Conservation (phyloP, 1,140 invertebrate species). For the Ceratina calcarata region DNA sequence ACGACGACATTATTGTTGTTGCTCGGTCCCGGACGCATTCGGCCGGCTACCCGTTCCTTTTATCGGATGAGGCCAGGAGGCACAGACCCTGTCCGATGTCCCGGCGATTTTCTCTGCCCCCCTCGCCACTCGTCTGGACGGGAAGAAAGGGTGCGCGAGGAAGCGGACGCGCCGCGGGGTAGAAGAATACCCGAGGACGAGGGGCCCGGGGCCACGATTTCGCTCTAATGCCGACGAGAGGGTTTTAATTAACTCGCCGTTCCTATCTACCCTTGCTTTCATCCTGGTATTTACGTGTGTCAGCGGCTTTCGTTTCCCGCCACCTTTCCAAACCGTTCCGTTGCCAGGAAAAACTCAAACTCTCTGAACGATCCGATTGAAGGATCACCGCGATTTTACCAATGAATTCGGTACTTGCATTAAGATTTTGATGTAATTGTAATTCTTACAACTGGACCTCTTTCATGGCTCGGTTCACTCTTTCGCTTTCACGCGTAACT, state of each 20-base stretch:
- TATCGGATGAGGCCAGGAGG: slow-evolving; percentile 71
- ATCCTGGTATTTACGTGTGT: slow-evolving; percentile 69
- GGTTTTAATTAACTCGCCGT: slow-evolving; percentile 68
- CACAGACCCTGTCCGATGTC: slow-evolving; percentile 40
- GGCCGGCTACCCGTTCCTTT: slow-evolving; percentile 69
- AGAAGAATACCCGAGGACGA: slow-evolving; percentile 9
- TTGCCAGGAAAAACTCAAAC: slow-evolving; percentile 26
- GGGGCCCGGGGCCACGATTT: slow-evolving; percentile 56
- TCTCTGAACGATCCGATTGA: neutral
- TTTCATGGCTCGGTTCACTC: no score
- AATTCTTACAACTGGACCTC: no score
- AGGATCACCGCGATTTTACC: no score
- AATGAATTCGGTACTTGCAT: no score
- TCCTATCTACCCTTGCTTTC: slow-evolving; percentile 57
- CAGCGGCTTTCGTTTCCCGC: slow-evolving; percentile 57
- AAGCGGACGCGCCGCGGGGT: neutral
- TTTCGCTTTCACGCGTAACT: no score
- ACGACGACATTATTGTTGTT: slow-evolving; percentile 74
- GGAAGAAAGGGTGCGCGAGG: slow-evolving; percentile 42
- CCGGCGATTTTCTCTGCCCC: slow-evolving; percentile 53
- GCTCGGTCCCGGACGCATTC: slow-evolving; percentile 63
- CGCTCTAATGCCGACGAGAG: slow-evolving; percentile 63
- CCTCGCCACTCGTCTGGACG: slow-evolving; percentile 25
- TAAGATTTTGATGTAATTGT: no score
- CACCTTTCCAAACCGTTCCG: neutral